Evolutionary conservation across 2,113 vertebrate species (phyloP).

Genomic region (Ailurus styani): DNA sequence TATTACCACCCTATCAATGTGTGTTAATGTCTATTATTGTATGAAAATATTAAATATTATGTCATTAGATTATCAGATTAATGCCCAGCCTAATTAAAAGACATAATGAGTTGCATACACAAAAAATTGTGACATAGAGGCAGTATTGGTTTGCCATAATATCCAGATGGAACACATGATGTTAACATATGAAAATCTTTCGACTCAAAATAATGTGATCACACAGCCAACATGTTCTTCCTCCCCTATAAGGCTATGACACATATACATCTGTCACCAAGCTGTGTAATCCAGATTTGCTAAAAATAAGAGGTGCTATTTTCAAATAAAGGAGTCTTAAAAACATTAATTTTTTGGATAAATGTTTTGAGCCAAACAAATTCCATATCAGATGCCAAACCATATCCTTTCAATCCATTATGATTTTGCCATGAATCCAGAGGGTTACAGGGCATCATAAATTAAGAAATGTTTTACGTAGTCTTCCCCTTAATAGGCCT

Average conservation of each 20-base stretch:
- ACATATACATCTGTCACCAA: constrained; percentile 12
- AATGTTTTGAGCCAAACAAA: background rate
- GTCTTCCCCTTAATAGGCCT: background rate
- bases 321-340: background rate
- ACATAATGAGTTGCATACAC: background rate
- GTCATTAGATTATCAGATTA: background rate
- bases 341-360: background rate
- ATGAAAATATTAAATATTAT: background rate
- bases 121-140: background rate
- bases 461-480: background rate
- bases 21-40: background rate
- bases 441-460: background rate
- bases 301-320: background rate
- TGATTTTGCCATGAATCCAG: background rate
- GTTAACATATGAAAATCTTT: background rate
- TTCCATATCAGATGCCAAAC: background rate
- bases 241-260: background rate
- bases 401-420: background rate
- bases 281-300: background rate
- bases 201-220: background rate
- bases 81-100: background rate
- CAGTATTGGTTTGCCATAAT: background rate
- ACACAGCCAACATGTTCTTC: background rate
- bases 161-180: background rate
- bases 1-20: background rate